Evolutionary conservation across 2,888 invertebrate species (phyloP), one percentile per base, ranked within the genome.

Genomic region (Cremastinae sp.): DNA sequence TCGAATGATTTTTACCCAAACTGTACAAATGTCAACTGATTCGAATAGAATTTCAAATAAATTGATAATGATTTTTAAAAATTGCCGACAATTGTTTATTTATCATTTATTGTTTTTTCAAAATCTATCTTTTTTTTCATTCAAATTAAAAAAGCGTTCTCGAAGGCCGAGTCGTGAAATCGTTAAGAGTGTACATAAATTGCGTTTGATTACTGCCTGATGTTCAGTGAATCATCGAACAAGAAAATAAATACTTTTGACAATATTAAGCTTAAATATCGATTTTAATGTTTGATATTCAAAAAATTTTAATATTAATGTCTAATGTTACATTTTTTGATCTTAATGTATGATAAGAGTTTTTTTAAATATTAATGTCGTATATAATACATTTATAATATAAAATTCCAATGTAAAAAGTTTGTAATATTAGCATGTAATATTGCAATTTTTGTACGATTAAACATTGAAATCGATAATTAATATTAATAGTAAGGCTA

Each of bases 141-240:
- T 28, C 28, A 28, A 28, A 8, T 43, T 8, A 2, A 12, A 35
- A 5, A 35, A 12, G 41, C 22, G 41, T 49, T 51, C 58, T 65
- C 51, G 64, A 51, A 37, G 58, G 28, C 43, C 39, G 56, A 47
- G 47, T 45, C 28, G 39, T 12, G 58, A 56, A 62, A 71, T n/a
- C 10, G 22, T 18, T 22, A 41, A 35, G 14, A n/a, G 20, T 69
- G 62, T 62, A 56, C 2, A 69, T 64, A 74, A 55, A 28, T 22
- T 18, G 49, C 47, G 62, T 43, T 56, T 56, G 47, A 65, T 65
- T 39, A 82, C 81, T 83, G 82, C 82, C 81, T 75, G 78, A 81
- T 82, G 82, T 81, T 81, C 81, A 74, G 79, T 79, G 78, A 80
- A 55, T 49, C 74, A 68, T 64, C 49, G 47, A 65, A 70, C 58